Evolutionary conservation across 2,888 invertebrate species (phyloP).

Genomic region (Octonoba sinensis): DNA sequence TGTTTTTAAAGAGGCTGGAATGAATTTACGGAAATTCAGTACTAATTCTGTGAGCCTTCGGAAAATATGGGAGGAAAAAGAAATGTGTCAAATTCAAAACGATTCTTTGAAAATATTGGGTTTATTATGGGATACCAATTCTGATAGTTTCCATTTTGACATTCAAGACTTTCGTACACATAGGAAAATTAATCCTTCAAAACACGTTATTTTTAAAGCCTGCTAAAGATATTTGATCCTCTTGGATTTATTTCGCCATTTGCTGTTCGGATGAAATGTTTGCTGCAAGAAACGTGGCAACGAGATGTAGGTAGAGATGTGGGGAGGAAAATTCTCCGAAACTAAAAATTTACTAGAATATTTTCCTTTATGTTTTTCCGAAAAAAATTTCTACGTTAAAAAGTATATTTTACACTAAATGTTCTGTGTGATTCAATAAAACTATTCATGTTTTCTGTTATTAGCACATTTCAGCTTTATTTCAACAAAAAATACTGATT

Average conservation of each 20-base stretch:
- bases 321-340: neutral
- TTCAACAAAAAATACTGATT: too few relatives aligned
- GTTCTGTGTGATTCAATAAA: too few relatives aligned
- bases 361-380: too few relatives aligned
- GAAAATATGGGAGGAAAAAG: neutral
- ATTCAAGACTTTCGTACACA: too few relatives aligned
- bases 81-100: too few relatives aligned
- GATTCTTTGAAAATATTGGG: neutral
- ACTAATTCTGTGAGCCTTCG: neutral
- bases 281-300: neutral
- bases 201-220: neutral
- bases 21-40: neutral
- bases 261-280: neutral
- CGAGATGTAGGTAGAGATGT: neutral
- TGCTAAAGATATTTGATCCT: constrained; percentile 1
- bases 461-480: too few relatives aligned
- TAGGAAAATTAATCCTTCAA: neutral
- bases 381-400: too few relatives aligned
- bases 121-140: neutral
- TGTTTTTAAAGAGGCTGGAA: neutral
- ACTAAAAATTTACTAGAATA: neutral
- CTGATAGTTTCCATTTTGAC: neutral
- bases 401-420: too few relatives aligned
- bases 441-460: too few relatives aligned
- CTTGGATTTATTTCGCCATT: neutral